Evolutionary conservation across 2,888 invertebrate species (phyloP), one percentile per base, ranked within the genome.

Genomic region (Scaptomyza polygonia): DNA sequence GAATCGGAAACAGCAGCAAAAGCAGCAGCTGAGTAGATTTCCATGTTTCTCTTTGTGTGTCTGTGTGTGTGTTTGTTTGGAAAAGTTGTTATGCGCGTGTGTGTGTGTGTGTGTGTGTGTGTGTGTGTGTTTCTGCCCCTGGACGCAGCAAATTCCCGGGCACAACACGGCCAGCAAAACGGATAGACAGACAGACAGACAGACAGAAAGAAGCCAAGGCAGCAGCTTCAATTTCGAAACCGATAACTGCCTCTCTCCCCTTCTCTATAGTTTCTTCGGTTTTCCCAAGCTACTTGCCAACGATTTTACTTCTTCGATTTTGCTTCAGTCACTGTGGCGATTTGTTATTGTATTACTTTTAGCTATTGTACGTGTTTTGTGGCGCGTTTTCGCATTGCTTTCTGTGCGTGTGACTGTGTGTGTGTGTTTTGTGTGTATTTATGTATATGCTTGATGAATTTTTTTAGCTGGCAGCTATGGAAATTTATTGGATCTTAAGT

Each of bases 11-110:
- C 59, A 58, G 76, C 53, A 49, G 36, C 51, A 11, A 32, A 32
- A 57, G 42, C 56, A 52, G 56, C 74, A 43, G 61, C 70, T 84
- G 82, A 84, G 87, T 86, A 86, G 72, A 84, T 82, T 86, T 86
- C 75, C 86, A 77, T 86, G 85, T 86, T 77, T 40, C 61, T 44
- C 34, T 72, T 44, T 63, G 39, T 55, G 43, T 57, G 43, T 16
- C 14, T 55, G 45, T 55, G 44, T 55, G 53, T 32, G 53, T 25
- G 45, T 47, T 45, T 62, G 57, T 49, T 49, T 51, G 51, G 11
- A 25, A 53, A 57, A 63, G 40, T 39, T 64, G 21, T 42, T 71
- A 11, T 14, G 27, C 40, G 1, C 0, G 12, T 8, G 16, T n/a
- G 12, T 32, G 27, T 39, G 29, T 18, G 40, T 45, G 42, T 57